phyloP scores from a whole-genome alignment of 2,113 vertebrate species.

The Malurus alboscapulatus region DNA sequence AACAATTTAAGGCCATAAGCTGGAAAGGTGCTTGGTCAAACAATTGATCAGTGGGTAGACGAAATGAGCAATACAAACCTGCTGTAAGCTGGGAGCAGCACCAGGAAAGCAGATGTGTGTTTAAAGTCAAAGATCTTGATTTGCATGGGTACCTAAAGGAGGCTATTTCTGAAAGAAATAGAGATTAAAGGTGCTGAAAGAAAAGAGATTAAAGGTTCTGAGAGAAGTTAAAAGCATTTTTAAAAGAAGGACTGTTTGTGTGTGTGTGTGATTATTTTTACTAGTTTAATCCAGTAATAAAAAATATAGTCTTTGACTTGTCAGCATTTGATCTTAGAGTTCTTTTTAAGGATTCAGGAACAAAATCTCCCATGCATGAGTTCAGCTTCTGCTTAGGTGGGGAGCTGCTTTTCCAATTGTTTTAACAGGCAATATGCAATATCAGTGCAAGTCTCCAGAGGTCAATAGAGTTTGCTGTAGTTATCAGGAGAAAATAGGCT shows the following conservation, averaged over 20 bases:
- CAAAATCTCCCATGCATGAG: not conserved
- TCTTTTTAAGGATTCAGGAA: not conserved
- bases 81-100: not conserved
- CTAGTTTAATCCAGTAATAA: not conserved
- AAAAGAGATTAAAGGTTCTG: not conserved
- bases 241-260: not conserved
- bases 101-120: not conserved
- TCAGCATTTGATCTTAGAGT: not conserved
- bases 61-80: not conserved
- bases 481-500: constrained; percentile 9
- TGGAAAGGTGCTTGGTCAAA: constrained; percentile 12
- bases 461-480: constrained; percentile 5
- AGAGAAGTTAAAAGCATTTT: not conserved
- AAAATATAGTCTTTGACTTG: not conserved
- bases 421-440: not conserved
- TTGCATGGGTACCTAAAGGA: not conserved
- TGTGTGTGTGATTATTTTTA: not conserved
- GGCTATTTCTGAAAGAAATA: not conserved
- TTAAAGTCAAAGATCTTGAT: constrained; percentile 11
- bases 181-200: not conserved
- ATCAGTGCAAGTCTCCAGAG: not conserved
- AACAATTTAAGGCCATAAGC: constrained; percentile 3
- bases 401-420: not conserved
- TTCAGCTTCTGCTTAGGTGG: not conserved
- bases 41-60: not conserved